Percentiles rank a stretch among this genome's conserved stretches.
These are phyloP conservation scores for Seladonia tumulorum DNA, from an alignment of 2,888 invertebrate species.

Conservation along the genomic window DNA sequence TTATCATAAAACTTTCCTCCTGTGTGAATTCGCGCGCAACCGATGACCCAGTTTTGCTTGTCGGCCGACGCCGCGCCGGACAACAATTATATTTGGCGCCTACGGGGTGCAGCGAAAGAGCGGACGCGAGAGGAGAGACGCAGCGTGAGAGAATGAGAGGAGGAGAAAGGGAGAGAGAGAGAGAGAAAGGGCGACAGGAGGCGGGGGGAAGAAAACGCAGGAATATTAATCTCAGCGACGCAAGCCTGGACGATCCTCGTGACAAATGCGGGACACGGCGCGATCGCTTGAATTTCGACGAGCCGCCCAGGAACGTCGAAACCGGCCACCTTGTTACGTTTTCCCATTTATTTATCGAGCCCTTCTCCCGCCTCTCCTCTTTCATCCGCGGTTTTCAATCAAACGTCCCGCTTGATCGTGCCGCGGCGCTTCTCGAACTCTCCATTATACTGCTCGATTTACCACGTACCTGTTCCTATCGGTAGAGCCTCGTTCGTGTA, in stretches of 20 bases:
- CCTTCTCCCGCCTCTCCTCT: background rate
- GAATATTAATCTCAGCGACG: conserved; percentile 74
- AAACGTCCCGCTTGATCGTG: conserved; percentile 8
- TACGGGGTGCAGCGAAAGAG: conserved; percentile 40
- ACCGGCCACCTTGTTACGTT: conserved; percentile 49
- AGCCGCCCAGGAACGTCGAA: conserved; percentile 58
- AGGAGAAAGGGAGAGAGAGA: background rate
- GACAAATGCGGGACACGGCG: conserved; percentile 77
- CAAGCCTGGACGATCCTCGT: conserved; percentile 63
- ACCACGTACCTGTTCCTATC: background rate
- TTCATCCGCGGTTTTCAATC: background rate
- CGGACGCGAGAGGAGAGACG: background rate
- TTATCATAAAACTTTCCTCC: conserved; percentile 60
- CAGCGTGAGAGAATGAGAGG: background rate
- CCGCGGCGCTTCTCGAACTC: conserved; percentile 11
- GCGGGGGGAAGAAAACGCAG: conserved; percentile 55
- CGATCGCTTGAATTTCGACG: conserved; percentile 71
- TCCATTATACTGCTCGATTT: background rate
- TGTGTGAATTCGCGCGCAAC: conserved; percentile 60
- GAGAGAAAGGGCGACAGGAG: background rate
- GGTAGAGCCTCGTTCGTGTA: background rate
- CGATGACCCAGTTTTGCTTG: conserved; percentile 63
- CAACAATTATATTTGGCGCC: conserved; percentile 73
- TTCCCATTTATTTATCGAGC: conserved; percentile 46
- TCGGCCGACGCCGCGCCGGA: conserved; percentile 38